phyloP scores from a whole-genome alignment of 2,113 vertebrate genomes.

The Murina feae region DNA sequence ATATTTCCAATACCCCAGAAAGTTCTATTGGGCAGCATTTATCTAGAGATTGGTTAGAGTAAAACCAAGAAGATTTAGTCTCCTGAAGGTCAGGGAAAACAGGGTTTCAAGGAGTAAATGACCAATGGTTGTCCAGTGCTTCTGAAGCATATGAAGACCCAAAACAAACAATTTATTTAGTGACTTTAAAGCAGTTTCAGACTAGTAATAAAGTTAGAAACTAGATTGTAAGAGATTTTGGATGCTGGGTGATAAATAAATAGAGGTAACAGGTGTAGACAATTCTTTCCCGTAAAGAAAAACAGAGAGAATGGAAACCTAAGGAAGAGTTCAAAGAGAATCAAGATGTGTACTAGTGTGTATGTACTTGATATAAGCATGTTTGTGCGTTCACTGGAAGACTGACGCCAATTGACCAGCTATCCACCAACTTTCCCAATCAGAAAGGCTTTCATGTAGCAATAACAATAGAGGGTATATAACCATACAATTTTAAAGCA shows the following conservation, averaged over 20 bases:
- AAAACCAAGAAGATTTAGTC: not conserved
- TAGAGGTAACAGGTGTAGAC: not conserved
- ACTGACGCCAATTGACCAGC: not conserved
- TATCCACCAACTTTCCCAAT: not conserved
- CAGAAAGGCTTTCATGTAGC: not conserved
- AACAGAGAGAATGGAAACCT: not conserved
- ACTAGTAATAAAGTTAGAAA: not conserved
- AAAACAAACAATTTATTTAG: not conserved
- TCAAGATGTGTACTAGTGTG: not conserved
- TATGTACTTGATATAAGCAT: not conserved
- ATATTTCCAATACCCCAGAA: not conserved
- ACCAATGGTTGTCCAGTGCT: not conserved
- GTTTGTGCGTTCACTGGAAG: not conserved
- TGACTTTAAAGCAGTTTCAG: not conserved
- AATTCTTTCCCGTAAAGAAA: not conserved
- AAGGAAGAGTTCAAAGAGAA: not conserved
- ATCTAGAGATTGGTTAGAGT: not conserved
- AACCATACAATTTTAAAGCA: not conserved
- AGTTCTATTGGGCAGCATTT: not conserved
- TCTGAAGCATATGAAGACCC: not conserved
- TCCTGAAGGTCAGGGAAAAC: not conserved
- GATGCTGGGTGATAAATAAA: not conserved
- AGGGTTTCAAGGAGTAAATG: not conserved
- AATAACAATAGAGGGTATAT: not conserved
- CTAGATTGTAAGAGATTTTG: conserved; percentile 10